Evolutionary conservation across 2,113 vertebrate species (phyloP).

Genomic region (Microcebus ravelobensis): DNA sequence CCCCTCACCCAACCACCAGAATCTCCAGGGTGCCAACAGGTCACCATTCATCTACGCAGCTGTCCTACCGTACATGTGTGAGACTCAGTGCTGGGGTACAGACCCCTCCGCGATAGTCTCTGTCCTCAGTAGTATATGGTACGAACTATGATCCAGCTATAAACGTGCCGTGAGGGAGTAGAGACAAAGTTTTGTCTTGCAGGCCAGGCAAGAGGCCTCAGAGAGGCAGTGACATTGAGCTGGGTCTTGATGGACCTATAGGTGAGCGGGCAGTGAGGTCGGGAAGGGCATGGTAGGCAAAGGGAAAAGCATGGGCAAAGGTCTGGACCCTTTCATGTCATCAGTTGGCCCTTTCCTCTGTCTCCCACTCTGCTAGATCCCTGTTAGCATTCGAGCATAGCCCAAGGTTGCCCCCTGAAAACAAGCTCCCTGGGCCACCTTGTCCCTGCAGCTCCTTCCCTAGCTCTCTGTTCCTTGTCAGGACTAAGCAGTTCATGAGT

Average conservation of each 20-base stretch:
- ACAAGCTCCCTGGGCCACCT: background rate
- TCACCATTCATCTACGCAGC: background rate
- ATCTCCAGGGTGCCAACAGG: background rate
- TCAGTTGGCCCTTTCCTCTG: background rate
- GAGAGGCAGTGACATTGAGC: background rate
- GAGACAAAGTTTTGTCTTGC: background rate
- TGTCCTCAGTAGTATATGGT: background rate
- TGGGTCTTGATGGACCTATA: background rate
- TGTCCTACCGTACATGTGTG: background rate
- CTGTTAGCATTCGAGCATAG: background rate
- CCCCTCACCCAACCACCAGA: fast-evolving
- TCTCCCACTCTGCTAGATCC: background rate
- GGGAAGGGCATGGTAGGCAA: no score
- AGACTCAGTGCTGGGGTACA: background rate
- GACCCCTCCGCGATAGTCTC: background rate
- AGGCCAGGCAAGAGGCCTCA: background rate
- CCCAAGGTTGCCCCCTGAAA: background rate
- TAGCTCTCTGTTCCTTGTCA: background rate
- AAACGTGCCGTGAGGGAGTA: background rate
- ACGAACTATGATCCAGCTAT: background rate
- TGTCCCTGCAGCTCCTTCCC: background rate
- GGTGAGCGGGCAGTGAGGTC: background rate
- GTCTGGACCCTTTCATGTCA: background rate
- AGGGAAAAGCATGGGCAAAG: background rate
- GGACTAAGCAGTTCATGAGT: background rate